Percentiles rank a stretch among this genome's conserved stretches.
Evolutionary conservation across 2,113 vertebrate genomes (phyloP).

Genomic region (Platysteira castanea): DNA sequence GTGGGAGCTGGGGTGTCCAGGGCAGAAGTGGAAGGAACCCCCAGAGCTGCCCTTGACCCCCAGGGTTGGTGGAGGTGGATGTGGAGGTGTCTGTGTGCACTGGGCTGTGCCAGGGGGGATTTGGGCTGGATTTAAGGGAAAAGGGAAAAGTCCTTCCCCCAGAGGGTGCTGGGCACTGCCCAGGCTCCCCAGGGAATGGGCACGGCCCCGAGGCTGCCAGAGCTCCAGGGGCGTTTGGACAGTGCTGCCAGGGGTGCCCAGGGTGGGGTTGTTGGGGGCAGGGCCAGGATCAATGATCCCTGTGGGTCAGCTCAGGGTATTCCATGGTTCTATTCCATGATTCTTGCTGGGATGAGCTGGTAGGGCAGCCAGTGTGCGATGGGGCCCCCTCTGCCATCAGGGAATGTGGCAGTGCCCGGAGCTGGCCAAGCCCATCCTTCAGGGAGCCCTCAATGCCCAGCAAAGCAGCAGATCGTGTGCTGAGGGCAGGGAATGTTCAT

Average conservation of each 20-base stretch:
- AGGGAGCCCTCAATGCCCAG: accelerated
- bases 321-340: background rate
- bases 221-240: background rate
- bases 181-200: background rate
- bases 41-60: background rate
- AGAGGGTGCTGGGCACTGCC: background rate
- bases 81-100: background rate
- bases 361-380: accelerated
- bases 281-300: background rate
- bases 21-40: background rate
- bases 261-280: background rate
- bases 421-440: background rate
- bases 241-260: background rate
- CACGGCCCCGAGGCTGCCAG: background rate
- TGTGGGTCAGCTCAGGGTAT: background rate
- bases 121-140: background rate
- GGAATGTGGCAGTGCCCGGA: accelerated
- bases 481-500: background rate
- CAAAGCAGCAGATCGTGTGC: background rate
- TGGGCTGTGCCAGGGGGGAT: accelerated
- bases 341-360: accelerated
- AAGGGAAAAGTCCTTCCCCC: background rate
- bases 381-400: background rate
- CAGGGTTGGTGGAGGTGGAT: accelerated
- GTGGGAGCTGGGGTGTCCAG: background rate